A percentile compares a stretch with the other conserved stretches of the same genome.
These are phyloP conservation scores for Chiridota heheva DNA, from an alignment of 35 echinoderm and acorn worm species.

Conservation along the genomic window DNA sequence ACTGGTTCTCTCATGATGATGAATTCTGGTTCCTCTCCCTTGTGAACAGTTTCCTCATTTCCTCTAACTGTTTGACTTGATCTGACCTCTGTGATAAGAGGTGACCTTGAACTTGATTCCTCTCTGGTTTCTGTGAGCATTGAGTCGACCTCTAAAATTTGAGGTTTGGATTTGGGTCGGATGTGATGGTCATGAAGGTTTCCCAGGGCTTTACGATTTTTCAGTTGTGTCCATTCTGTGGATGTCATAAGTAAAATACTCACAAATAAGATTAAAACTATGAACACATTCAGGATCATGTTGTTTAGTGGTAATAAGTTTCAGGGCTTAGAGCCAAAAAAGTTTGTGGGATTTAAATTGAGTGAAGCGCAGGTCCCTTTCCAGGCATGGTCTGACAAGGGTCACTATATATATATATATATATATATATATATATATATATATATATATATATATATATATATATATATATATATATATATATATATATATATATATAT, in stretches of 20 bases:
- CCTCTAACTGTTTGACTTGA: background rate
- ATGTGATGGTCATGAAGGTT: constrained; percentile 79
- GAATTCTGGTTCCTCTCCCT: constrained; percentile 70
- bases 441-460: too few species aligned
- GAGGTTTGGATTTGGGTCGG: constrained; percentile 89
- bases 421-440: too few species aligned
- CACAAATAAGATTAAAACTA: background rate
- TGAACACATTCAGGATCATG: background rate
- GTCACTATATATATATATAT: too few species aligned
- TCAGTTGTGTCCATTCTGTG: constrained; percentile 77
- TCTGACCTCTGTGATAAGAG: constrained; percentile 60
- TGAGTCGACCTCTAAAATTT: constrained; percentile 66
- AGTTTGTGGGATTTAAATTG: too few species aligned
- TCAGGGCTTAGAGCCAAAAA: too few species aligned
- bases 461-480: too few species aligned
- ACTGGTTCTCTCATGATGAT: constrained; percentile 81
- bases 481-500: too few species aligned
- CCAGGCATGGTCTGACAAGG: too few species aligned
- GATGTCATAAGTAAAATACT: background rate
- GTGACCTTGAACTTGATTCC: background rate
- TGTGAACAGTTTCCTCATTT: background rate
- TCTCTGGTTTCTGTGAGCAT: background rate
- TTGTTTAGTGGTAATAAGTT: too few species aligned
- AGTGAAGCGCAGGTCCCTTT: too few species aligned
- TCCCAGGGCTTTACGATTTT: constrained; percentile 87